A percentile compares a stretch with the other conserved stretches of the same genome.
These are phyloP conservation scores for Sipha maydis DNA, from an alignment of 2,888 invertebrate species.

Conservation along the genomic window DNA sequence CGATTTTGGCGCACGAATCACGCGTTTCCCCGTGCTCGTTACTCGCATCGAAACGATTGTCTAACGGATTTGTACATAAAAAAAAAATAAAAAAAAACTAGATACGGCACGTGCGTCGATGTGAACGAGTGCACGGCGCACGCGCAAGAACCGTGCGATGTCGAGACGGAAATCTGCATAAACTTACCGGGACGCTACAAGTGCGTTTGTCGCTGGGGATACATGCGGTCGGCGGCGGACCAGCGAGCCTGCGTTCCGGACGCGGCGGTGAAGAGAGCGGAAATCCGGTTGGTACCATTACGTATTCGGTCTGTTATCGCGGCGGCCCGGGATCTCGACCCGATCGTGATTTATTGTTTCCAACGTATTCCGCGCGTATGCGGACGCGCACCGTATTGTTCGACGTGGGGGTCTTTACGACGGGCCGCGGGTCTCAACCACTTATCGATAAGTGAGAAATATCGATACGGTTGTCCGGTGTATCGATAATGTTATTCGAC, in stretches of 20 bases:
- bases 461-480: too few relatives aligned
- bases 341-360: neutral
- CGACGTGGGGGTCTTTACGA: too few relatives aligned
- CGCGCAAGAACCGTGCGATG: slow-evolving; percentile 67
- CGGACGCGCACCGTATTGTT: too few relatives aligned
- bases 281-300: slow-evolving; percentile 46
- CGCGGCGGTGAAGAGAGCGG: slow-evolving; percentile 30
- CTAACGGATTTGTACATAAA: too few relatives aligned
- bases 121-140: slow-evolving; percentile 71
- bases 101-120: slow-evolving; percentile 75
- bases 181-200: slow-evolving; percentile 71
- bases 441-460: too few relatives aligned
- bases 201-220: slow-evolving; percentile 56
- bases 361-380: too few relatives aligned
- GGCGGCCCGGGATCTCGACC: neutral
- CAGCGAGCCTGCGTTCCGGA: slow-evolving; percentile 18
- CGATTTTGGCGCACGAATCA: too few relatives aligned
- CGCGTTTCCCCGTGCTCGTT: too few relatives aligned
- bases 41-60: too few relatives aligned
- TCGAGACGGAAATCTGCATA: slow-evolving; percentile 70
- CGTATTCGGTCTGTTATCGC: neutral
- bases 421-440: too few relatives aligned
- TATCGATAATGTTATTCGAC: too few relatives aligned
- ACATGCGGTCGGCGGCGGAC: slow-evolving; percentile 22
- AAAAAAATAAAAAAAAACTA: slow-evolving; percentile 1